Base-by-base conservation (phyloP, 2,797 vertebrate species). In the Gorsachius magnificus region DNA sequence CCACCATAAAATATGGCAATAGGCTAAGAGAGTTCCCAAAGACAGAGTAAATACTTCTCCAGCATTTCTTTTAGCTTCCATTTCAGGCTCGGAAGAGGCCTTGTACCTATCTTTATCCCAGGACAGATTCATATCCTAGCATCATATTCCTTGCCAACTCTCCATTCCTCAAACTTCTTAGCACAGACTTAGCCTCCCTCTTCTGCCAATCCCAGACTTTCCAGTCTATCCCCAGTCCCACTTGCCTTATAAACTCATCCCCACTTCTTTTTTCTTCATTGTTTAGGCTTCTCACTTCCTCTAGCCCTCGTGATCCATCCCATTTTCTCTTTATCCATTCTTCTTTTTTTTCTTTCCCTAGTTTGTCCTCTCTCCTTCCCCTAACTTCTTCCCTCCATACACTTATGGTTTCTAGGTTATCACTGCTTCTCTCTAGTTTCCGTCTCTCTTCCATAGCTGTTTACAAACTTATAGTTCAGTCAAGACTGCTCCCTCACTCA, bases 291-390 rank as follows among this genome's bases (percentile, higher is more conserved):
- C 87, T 84, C 29, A 61, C 28, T 22, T n/a, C 31, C 60, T 90
- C 28, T 46, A 0, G 6, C 11, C 22, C 8, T 45, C 46, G 24
- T 0, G 0, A 74, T 43, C 26, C 14, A 45, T 31, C 15, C 15
- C 15, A 24, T 61, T 75, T 81, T 81, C 64, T 90, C 88, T 63
- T 81, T 16, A 35, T 13, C 11, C 12, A 13, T 65, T 72, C 61
- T 45, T 68, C 16, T 13, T 50, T 50, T 19, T 19, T 33, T 66
- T 20, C 33, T 57, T 77, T 26, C 64, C 46, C 12, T 24, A 13
- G 5, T 28, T 84, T 3, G 2, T 25, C 13, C 10, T 51, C 35
- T 66, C 51, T 87, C 43, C 24, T 43, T 54, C 36, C 60, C 6
- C 1, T 18, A 51, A 29, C 18, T 28, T 38, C 46, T 65, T 25